These are phyloP conservation scores for Eulithis testata DNA, from an alignment of 2,888 invertebrate genomes.

Conservation along the genomic window DNA sequence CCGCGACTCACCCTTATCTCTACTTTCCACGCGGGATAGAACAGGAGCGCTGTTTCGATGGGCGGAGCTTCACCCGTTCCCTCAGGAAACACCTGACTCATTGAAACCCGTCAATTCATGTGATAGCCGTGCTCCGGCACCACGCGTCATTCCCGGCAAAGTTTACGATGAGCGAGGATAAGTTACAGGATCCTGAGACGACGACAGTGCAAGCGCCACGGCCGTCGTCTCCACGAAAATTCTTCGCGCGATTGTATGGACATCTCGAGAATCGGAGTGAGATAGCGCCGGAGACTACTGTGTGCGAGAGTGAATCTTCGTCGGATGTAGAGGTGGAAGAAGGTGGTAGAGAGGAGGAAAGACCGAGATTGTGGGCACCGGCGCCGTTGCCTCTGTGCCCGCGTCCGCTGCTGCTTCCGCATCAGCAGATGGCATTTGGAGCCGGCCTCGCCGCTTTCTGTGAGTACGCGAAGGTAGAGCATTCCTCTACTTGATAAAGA, in stretches of 20 bases:
- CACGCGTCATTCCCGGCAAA: constrained; percentile 52
- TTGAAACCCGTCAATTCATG: constrained; percentile 61
- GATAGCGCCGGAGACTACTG: constrained; percentile 42
- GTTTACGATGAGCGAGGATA: constrained; percentile 35
- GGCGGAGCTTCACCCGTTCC: constrained; percentile 55
- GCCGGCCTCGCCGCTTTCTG: constrained; percentile 84
- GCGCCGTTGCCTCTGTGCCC: constrained; percentile 75
- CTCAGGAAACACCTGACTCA: constrained; percentile 65
- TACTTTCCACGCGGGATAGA: constrained; percentile 52
- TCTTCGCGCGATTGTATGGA: constrained; percentile 92
- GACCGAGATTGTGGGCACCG: constrained; percentile 60
- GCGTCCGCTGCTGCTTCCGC: constrained; percentile 72
- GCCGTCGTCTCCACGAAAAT: constrained; percentile 91
- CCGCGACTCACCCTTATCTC: constrained; percentile 54
- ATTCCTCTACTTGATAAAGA: too few species aligned
- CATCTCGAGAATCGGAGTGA: constrained; percentile 84
- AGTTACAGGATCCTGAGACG: constrained; percentile 46
- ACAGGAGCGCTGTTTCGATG: constrained; percentile 50
- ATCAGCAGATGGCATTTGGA: constrained; percentile 84
- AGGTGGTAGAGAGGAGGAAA: constrained; percentile 42
- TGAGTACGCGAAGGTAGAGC: constrained; percentile 61
- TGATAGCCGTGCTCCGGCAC: constrained; percentile 51
- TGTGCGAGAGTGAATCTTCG: constrained; percentile 71
- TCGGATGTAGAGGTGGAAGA: constrained; percentile 77
- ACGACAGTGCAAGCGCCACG: constrained; percentile 63